Percentiles rank a stretch among this genome's conserved stretches.
These are phyloP conservation scores for Haliclona indistincta DNA, from an alignment of 37 sponge, comb jelly and placozoan genomes.

Conservation along the genomic window DNA sequence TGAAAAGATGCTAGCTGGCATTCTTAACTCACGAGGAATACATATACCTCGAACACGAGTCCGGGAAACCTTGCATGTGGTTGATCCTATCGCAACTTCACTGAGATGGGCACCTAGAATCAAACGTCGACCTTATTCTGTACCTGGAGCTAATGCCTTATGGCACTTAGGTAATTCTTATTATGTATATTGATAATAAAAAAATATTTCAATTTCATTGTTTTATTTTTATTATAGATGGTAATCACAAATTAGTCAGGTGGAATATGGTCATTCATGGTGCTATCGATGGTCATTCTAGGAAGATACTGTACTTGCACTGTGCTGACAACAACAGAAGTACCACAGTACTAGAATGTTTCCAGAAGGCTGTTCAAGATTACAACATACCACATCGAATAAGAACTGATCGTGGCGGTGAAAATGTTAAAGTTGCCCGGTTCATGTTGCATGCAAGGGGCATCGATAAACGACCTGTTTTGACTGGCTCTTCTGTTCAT, in stretches of 20 bases:
- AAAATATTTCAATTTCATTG: not conserved
- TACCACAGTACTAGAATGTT: slow-evolving; percentile 31
- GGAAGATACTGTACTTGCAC: slow-evolving; percentile 29
- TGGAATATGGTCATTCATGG: slow-evolving; percentile 49
- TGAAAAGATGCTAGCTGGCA: slow-evolving; percentile 27
- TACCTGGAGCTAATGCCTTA: slow-evolving; percentile 19
- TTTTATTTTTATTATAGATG: too few species aligned
- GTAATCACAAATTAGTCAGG: slow-evolving; percentile 29
- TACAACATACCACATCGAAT: slow-evolving; percentile 27
- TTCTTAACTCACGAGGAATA: not conserved
- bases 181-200: not conserved
- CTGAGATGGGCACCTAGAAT: slow-evolving; percentile 8
- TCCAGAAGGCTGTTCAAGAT: slow-evolving; percentile 15
- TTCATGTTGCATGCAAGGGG: slow-evolving; percentile 23
- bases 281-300: slow-evolving; percentile 47
- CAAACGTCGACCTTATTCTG: slow-evolving; percentile 17
- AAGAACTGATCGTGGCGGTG: slow-evolving; percentile 45
- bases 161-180: slow-evolving; percentile 43
- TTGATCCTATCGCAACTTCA: slow-evolving; percentile 39
- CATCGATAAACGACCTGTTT: not conserved
- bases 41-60: slow-evolving; percentile 14
- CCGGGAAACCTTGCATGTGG: slow-evolving; percentile 44
- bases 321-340: slow-evolving; percentile 41
- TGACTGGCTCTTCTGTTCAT: slow-evolving; percentile 48
- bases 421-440: slow-evolving; percentile 41